Evolutionary conservation across 2,113 vertebrate species (phyloP), one percentile per base, ranked within the genome.

Genomic region (Zosterops hypoxanthus): DNA sequence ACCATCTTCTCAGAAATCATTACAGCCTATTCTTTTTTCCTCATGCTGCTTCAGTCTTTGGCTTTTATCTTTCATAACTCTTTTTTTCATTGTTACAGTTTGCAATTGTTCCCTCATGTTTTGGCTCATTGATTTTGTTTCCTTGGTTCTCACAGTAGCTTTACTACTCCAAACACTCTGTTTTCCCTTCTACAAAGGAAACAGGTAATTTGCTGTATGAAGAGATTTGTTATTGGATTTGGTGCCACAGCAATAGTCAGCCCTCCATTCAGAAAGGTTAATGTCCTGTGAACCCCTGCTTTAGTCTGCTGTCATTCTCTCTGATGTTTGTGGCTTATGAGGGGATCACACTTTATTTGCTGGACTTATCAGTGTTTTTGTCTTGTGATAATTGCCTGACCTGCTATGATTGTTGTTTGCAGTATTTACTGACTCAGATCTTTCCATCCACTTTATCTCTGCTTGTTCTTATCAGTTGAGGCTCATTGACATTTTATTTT

Each of bases 41-140:
- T 82, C 50, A 49, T 6, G 8, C 72, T 92, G 29, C 42, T 92
- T 89, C 61, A 64, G 26, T 44, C 60, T 79, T 36, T 41, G 21
- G 13, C 76, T 85, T 87, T 89, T 65, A 76, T 85, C 78, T 78
- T 92, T 79, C 46, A 69, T 82, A 95, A 50, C 20, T 82, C 44
- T 64, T 81, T 64, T 71, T 29, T 69, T 71, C 82, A 79, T 79
- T 84, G 65, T 94, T 95, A 91, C 81, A 50, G 50, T 85, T 95
- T 84, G 20, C 70, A 60, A 53, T 25, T 29, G 31, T 42, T 94
- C n/a, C 57, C 53, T 92, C 42, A 57, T 65, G 81, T 72, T 89
- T 87, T 76, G 82, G 20, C 52, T 95, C 94, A 76, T 82, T 91
- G 81, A 85, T 89, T 95, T 95, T 90, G 69, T 73, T 91, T 94